phyloP scores from a whole-genome alignment of 2,113 vertebrate species.

The Poeciliopsis prolifica region DNA sequence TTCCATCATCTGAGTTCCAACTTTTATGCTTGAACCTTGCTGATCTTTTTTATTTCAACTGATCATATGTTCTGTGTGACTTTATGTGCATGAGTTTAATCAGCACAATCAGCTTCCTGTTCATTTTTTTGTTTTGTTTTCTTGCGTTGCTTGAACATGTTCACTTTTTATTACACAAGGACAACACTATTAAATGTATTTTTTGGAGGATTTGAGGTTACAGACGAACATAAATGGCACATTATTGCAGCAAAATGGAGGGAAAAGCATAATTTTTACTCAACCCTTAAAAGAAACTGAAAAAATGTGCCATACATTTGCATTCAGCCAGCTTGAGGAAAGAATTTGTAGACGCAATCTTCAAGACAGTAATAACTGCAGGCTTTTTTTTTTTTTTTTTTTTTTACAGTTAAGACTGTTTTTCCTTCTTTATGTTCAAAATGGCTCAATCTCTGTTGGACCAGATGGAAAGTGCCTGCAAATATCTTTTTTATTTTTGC shows the following conservation, averaged over 20 bases:
- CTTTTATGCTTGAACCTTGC: conserved; percentile 26
- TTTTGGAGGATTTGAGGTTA: neutral
- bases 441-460: neutral
- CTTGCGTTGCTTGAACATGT: no score
- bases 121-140: no score
- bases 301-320: neutral
- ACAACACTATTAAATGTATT: neutral
- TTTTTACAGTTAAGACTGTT: neutral
- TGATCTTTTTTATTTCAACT: neutral
- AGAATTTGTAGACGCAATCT: neutral
- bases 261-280: neutral
- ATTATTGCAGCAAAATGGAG: neutral
- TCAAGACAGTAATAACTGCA: neutral
- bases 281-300: no score
- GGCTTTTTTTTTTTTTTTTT: neutral
- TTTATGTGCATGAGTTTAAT: neutral
- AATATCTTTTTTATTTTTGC: neutral
- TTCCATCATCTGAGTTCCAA: conserved; percentile 9
- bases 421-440: neutral
- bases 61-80: neutral
- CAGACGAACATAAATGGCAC: neutral
- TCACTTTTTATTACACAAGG: neutral
- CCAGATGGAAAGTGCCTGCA: neutral
- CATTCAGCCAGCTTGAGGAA: neutral
- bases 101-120: no score